These are phyloP conservation scores for Paramuricea clavata DNA, from an alignment of 92 coral and sea anemone genomes.

Conservation along the genomic window DNA sequence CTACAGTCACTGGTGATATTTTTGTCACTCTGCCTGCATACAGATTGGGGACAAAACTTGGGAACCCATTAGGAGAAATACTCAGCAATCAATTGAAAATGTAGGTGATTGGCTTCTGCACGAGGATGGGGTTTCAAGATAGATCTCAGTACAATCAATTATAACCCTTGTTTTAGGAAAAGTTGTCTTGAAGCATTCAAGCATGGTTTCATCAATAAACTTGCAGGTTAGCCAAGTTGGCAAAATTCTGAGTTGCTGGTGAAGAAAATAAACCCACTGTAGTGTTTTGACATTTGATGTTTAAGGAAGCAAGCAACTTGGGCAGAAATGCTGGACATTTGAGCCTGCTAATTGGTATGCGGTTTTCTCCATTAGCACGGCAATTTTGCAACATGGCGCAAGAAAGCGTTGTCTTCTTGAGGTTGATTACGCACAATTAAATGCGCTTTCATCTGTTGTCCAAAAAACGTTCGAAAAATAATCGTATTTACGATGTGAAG, in stretches of 20 bases:
- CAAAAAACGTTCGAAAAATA: background rate
- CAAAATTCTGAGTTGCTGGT: background rate
- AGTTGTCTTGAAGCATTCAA: too few species aligned
- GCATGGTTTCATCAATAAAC: too few species aligned
- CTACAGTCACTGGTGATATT: background rate
- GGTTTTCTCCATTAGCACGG: background rate
- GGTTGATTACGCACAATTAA: background rate
- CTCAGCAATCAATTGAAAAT: background rate
- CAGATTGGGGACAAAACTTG: background rate
- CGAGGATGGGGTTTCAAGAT: too few species aligned
- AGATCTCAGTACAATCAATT: too few species aligned
- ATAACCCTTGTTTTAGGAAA: too few species aligned
- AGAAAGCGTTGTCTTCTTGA: background rate
- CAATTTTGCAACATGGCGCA: background rate
- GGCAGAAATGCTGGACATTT: conserved; percentile 47
- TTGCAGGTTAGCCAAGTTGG: background rate
- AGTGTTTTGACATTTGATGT: too few species aligned
- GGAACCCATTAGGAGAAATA: background rate
- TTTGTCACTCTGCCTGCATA: background rate
- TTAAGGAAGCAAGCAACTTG: too few species aligned
- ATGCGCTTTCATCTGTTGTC: background rate
- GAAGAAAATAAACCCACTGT: background rate
- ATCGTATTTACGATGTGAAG: background rate
- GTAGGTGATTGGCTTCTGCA: too few species aligned
- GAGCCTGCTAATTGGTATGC: conserved; percentile 35